A percentile compares a stretch with the other conserved stretches of the same genome.
phyloP scores from a whole-genome alignment of 2,888 invertebrate species.

The Drosophila affinis region DNA sequence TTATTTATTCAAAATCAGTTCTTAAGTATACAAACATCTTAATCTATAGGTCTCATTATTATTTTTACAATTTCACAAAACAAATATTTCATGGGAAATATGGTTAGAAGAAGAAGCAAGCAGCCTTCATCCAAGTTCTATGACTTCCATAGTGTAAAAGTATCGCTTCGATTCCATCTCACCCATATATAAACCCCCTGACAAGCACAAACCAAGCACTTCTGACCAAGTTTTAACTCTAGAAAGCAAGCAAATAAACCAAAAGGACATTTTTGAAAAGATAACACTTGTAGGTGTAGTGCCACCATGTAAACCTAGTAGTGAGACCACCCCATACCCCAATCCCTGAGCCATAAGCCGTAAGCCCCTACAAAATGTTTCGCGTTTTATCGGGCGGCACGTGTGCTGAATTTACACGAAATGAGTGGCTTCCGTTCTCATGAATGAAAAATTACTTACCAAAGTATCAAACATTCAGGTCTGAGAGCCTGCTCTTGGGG shows the following conservation, averaged over 20 bases:
- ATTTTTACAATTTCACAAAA: not conserved
- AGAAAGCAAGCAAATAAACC: too few species aligned
- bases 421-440: conserved; percentile 52
- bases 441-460: conserved; percentile 57
- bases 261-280: conserved; percentile 11
- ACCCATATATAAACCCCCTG: not conserved
- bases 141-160: too few species aligned
- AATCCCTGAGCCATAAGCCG: not conserved
- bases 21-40: not conserved
- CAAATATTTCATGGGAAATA: not conserved
- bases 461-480: conserved; percentile 24
- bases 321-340: not conserved
- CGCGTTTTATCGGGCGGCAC: conserved; percentile 50
- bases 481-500: not conserved
- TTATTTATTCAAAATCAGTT: not conserved
- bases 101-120: not conserved
- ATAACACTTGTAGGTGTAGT: not conserved
- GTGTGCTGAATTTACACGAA: conserved; percentile 59
- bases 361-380: conserved; percentile 31
- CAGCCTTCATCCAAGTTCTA: not conserved
- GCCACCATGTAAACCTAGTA: not conserved
- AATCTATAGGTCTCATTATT: not conserved
- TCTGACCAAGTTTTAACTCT: not conserved
- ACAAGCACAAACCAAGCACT: not conserved
- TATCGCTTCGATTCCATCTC: not conserved